phyloP scores from a whole-genome alignment of 1,140 invertebrate species.

The Yoshiicerus persimilis region DNA sequence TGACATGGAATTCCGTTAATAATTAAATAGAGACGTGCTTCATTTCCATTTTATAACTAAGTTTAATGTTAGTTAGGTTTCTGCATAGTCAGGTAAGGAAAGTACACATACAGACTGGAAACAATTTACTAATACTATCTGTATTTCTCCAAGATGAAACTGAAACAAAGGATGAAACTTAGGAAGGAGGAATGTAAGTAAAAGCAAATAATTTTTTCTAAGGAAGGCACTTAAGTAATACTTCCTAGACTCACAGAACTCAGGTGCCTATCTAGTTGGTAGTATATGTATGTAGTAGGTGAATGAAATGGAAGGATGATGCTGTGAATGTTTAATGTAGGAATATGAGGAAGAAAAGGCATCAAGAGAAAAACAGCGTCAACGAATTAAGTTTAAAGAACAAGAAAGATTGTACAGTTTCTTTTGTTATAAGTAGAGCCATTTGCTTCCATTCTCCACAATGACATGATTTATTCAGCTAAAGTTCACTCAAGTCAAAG shows the following conservation, averaged over 20 bases:
- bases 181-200: not conserved
- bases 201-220: not conserved
- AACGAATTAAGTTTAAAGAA: constrained; percentile 14
- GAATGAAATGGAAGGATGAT: not conserved
- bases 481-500: constrained; percentile 12
- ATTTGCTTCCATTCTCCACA: not conserved
- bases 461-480: constrained; percentile 12
- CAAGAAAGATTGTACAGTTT: constrained; percentile 10
- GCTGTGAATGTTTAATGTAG: constrained; percentile 7
- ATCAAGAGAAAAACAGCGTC: not conserved
- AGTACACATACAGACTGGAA: not conserved
- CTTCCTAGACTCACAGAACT: not conserved
- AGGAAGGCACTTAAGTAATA: not conserved
- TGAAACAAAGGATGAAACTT: too few relatives aligned
- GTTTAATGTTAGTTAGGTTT: too few relatives aligned
- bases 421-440: constrained; percentile 6
- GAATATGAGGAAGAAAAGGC: not conserved
- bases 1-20: not conserved
- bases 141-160: not conserved
- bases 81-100: too few relatives aligned
- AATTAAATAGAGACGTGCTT: not conserved
- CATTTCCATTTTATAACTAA: too few relatives aligned
- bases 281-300: too few relatives aligned
- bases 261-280: too few relatives aligned
- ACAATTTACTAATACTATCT: not conserved